These are phyloP conservation scores for Malurus elegans DNA, from an alignment of 2,113 vertebrate species.

Conservation along the genomic window DNA sequence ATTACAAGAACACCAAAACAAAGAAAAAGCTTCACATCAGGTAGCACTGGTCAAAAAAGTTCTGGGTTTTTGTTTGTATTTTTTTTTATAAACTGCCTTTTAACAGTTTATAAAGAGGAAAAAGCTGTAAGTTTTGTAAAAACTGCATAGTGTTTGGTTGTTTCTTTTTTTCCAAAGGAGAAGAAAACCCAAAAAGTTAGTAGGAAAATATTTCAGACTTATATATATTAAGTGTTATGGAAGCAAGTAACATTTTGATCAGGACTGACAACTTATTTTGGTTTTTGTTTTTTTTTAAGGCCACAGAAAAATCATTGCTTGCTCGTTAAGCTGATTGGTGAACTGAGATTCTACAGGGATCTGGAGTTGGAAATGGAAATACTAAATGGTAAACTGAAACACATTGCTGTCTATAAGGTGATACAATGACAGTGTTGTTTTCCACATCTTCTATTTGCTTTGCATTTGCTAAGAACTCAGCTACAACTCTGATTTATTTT, in stretches of 20 bases:
- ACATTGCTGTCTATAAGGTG: background rate
- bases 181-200: background rate
- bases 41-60: background rate
- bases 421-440: background rate
- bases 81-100: background rate
- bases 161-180: background rate
- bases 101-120: background rate
- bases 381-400: background rate
- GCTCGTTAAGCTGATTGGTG: background rate
- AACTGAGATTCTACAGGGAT: background rate
- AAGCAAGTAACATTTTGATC: background rate
- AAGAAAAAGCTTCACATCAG: background rate
- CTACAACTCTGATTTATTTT: background rate
- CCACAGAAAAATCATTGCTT: background rate
- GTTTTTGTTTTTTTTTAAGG: background rate
- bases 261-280: background rate
- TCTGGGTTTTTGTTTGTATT: background rate
- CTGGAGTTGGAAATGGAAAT: background rate
- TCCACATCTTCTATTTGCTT: background rate
- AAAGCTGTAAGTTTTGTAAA: background rate
- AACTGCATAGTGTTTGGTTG: background rate
- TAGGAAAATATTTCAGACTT: background rate
- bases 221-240: accelerated
- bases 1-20: background rate
- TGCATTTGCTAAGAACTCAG: background rate